Evolutionary conservation across 2,888 invertebrate species (phyloP), one percentile per base, ranked within the genome.

Genomic region (Acrobasis suavella): DNA sequence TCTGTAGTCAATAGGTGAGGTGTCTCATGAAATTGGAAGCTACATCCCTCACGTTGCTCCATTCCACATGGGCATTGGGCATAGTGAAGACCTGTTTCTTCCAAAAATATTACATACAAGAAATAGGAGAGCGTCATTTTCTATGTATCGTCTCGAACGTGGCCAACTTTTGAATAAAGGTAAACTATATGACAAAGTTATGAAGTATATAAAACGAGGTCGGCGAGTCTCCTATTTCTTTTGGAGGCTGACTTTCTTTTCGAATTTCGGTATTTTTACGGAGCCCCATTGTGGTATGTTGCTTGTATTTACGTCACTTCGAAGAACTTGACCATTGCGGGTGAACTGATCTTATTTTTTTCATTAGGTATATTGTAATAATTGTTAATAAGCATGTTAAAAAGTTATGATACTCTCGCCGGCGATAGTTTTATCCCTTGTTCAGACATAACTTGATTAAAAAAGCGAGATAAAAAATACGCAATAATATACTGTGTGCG

Each of bases 61-160:
- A 2, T 88, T 86, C 64, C 88, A 88, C 62, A 76, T 87, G 69
- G 86, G 86, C 0, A 73, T 86, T 2, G 69, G 86, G 86, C 0
- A 73, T 86, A 2, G 46, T 82, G 0, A 87, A 87, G 65, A 63
- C 76, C 1, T 80, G 80, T 63, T 78, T 78, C 58, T 87, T 87
- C 58, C 72, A 77, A 63, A 82, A 74, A 64, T 66, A 85, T 65
- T 76, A 82, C 63, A 69, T 76, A 82, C 63, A 69, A 71, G 55
- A 72, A 66, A 12, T 88, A 88, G 88, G 67, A 76, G 50, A 69
- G 71, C 46, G 60, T 87, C 1, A 76, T 88, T n/a, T 59, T 64
- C 32, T 86, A 76, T 65, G 75, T 86, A 49, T 85, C 87, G 15
- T 62, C 67, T 3, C 69, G 87, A 88, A 72, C 69, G 69, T 0